Base-by-base conservation (phyloP, 2,888 invertebrate species). In the Dryomyza anilis region DNA sequence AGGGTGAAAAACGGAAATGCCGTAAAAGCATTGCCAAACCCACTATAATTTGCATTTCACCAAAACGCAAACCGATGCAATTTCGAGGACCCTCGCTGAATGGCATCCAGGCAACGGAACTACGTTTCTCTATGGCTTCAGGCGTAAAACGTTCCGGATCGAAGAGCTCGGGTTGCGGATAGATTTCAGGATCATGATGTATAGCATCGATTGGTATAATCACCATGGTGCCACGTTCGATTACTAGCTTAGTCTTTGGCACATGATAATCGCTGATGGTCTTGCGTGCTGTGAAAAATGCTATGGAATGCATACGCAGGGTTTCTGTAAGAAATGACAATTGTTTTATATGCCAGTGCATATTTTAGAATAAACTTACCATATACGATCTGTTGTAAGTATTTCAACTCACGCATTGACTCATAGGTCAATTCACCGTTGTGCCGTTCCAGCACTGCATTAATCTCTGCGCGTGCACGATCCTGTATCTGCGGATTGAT, bases 181-280 rank as follows among this genome's bases (percentile, higher is more conserved):
- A 85, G 50, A 83, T 77, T 16, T 81, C 76, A 0, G 83, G 81
- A 74, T 85, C 84, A 48, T 79, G 77, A 61, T 85, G 85, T 55
- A 85, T 78, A 12, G 80, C 82, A 70, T 85, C 84, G 7, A 85
- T 80, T 1, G 88, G 86, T 64, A 89, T 83, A 30, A 86, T 80
- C 0, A 87, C 76, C 16, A 83, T 71, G 0, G 84, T 85, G 1
- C 85, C 87, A 56, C 85, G 83, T 63, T 86, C 85, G 50, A 87
- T 84, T 0, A 82, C 75, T 2, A 4, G 39, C 6, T 84, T 76
- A 0, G 78, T 73, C 25, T 71, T 75, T 0, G 81, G 78, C 0
- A 84, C 72, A 19, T 67, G 67, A 69, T 80, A 83, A 50, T 83
- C 78, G 21, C 72, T 74, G 1, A 75, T 69, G 5, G 84, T 81